Conservation (phyloP, 1,140 invertebrate species). For the Aphaenogaster rudis region DNA sequence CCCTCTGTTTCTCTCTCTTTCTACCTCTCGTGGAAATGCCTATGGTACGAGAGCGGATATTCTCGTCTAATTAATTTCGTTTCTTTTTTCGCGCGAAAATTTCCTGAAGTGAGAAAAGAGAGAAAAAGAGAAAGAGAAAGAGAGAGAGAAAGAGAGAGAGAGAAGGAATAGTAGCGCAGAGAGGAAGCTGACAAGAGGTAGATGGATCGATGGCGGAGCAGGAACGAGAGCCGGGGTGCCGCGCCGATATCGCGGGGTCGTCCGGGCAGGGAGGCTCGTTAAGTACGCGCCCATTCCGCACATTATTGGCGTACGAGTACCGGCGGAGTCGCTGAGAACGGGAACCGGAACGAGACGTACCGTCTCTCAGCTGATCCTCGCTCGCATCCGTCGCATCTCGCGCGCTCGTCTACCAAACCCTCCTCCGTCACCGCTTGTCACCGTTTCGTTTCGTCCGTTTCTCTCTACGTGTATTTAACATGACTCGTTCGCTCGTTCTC, state of each 20-base stretch:
- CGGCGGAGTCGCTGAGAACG: conserved; percentile 30
- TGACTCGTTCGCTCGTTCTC: background rate
- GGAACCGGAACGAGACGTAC: conserved; percentile 24
- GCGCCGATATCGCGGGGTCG: conserved; percentile 52
- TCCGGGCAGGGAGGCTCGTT: conserved; percentile 36
- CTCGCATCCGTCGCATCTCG: conserved; percentile 3
- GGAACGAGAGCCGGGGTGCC: conserved; percentile 7
- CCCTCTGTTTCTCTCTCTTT: background rate
- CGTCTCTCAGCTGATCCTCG: conserved; percentile 32
- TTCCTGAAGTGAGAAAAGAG: background rate
- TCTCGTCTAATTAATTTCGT: background rate
- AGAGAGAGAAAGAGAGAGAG: background rate
- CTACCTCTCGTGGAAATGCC: background rate
- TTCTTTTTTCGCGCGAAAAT: background rate
- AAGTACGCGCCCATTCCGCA: conserved; percentile 60
- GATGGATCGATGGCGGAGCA: background rate
- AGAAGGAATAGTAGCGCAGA: background rate
- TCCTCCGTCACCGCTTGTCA: conserved; percentile 28
- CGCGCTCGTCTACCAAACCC: background rate
- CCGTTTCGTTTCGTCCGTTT: conserved; percentile 20
- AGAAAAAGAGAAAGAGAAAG: conserved; percentile 25
- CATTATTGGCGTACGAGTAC: conserved; percentile 16
- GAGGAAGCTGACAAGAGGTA: background rate
- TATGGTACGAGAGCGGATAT: background rate
- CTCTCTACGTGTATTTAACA: background rate